Evolutionary conservation across 2,113 vertebrate genomes (phyloP).

Genomic region (Aptenodytes forsteri): DNA sequence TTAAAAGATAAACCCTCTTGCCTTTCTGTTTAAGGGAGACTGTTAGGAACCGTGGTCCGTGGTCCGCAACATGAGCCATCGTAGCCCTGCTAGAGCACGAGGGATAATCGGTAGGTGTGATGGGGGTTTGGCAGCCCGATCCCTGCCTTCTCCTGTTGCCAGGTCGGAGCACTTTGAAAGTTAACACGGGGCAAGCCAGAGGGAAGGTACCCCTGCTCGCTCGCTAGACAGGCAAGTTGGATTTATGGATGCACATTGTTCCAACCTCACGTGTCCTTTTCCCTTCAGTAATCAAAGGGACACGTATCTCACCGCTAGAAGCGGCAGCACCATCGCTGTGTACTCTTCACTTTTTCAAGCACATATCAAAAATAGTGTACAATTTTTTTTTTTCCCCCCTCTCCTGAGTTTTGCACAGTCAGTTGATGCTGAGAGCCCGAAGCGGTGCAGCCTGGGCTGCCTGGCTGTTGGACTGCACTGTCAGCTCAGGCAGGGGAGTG

Average conservation of each 20-base stretch:
- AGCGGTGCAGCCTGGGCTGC: background rate
- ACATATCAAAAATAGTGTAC: background rate
- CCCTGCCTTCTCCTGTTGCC: background rate
- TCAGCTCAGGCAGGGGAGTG: background rate
- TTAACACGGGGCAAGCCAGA: background rate
- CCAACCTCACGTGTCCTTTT: background rate
- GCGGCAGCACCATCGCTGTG: background rate
- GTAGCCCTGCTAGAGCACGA: background rate
- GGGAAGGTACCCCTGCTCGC: background rate
- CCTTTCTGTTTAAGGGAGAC: background rate
- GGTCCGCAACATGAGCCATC: background rate
- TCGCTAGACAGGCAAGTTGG: background rate
- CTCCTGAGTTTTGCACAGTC: background rate
- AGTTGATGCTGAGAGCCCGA: background rate
- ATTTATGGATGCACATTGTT: background rate
- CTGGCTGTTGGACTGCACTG: background rate
- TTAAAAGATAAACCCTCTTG: background rate
- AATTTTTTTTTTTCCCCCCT: fast-evolving
- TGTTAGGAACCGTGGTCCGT: background rate
- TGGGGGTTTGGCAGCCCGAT: background rate
- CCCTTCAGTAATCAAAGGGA: background rate
- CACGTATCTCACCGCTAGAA: fast-evolving
- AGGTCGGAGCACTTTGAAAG: background rate
- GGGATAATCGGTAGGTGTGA: background rate
- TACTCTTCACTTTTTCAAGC: background rate